Evolutionary conservation across 2,797 vertebrate species (phyloP).

Genomic region (Tinamus major): DNA sequence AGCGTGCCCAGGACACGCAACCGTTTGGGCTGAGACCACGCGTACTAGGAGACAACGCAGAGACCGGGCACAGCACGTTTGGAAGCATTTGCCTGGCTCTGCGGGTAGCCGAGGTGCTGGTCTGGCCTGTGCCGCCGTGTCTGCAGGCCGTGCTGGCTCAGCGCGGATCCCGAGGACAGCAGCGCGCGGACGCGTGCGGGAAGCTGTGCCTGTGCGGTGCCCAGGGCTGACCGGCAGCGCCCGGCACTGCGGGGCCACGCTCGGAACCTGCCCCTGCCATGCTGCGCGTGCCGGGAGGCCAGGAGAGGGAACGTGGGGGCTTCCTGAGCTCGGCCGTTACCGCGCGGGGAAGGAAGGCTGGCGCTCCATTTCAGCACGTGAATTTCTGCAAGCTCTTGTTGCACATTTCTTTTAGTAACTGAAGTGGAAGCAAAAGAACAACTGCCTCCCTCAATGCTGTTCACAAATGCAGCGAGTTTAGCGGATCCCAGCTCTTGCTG

Average conservation of each 20-base stretch:
- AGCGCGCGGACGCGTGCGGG: neutral
- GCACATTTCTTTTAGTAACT: too few species aligned
- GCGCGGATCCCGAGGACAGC: neutral
- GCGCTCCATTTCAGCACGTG: neutral
- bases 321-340: neutral
- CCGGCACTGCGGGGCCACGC: too few species aligned
- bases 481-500: neutral
- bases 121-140: conserved; percentile 6
- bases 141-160: neutral
- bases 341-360: neutral
- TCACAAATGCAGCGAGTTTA: neutral
- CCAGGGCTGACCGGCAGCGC: too few species aligned
- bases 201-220: neutral
- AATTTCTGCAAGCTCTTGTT: neutral
- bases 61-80: neutral
- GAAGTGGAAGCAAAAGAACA: neutral
- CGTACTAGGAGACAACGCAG: fast-evolving
- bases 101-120: neutral
- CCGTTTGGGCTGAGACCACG: too few species aligned
- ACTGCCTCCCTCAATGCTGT: fast-evolving
- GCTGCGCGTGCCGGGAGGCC: fast-evolving
- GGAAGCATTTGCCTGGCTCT: neutral
- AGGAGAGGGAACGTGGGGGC: neutral
- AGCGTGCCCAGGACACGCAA: fast-evolving
- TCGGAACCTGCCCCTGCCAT: fast-evolving